Conservation (phyloP, 2,888 invertebrate species). For the Melipona bicolor region DNA sequence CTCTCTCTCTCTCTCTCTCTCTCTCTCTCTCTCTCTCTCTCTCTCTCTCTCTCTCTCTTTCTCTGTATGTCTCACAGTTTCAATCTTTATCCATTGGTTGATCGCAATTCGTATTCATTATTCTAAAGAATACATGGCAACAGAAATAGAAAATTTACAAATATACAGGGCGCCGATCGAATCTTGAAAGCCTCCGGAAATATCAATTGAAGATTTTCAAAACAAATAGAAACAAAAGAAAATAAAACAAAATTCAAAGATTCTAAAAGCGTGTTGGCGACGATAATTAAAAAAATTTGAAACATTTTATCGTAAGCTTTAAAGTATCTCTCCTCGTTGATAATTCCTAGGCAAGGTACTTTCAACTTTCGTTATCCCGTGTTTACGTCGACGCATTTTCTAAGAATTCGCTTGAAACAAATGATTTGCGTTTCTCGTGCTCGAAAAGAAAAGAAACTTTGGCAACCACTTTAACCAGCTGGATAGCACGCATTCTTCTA, state of each 20-base stretch:
- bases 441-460: conserved; percentile 38
- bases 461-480: conserved; percentile 42
- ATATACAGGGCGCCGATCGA: conserved; percentile 2
- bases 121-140: conserved; percentile 35
- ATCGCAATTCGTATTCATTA: background rate
- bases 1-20: too few species aligned
- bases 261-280: background rate
- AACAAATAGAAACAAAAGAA: background rate
- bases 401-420: background rate
- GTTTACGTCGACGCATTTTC: conserved; percentile 2
- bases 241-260: background rate
- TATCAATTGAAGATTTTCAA: background rate
- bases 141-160: conserved; percentile 21
- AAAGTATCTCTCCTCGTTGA: background rate
- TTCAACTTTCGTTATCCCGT: conserved; percentile 16
- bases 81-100: background rate
- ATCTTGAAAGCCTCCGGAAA: conserved; percentile 10
- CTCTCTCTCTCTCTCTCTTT: background rate
- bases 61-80: background rate
- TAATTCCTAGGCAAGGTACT: conserved; percentile 22
- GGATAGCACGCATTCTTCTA: conserved; percentile 8
- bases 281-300: background rate
- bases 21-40: too few species aligned
- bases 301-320: conserved; percentile 1
- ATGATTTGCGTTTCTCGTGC: conserved; percentile 4